phyloP scores from a whole-genome alignment of 2,888 invertebrate species.

The Meiosimyza decipiens region DNA sequence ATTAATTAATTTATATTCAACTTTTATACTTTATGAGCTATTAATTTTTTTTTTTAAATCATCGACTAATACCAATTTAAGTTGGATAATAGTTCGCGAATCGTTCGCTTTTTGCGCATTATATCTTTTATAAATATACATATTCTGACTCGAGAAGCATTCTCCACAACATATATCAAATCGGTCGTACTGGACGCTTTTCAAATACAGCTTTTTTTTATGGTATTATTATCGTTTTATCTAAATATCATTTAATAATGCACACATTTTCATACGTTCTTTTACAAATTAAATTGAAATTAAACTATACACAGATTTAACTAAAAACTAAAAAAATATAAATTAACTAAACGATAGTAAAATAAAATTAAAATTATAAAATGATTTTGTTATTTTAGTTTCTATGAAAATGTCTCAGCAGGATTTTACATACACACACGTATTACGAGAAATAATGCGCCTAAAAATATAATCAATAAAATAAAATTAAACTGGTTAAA shows the following conservation, averaged over 20 bases:
- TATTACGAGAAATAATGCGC: no score
- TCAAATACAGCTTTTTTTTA: constrained; percentile 42
- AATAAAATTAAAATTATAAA: constrained; percentile 31
- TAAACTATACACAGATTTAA: constrained; percentile 47
- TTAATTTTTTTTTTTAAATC: no score
- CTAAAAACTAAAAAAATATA: constrained; percentile 43
- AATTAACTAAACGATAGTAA: constrained; percentile 38
- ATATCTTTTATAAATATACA: no score
- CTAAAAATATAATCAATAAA: constrained; percentile 19
- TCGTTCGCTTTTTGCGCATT: no score
- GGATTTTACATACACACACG: no score
- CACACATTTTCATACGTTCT: constrained; percentile 46
- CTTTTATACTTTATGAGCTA: no score
- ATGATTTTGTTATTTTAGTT: neutral
- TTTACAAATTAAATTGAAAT: constrained; percentile 40
- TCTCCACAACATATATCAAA: no score
- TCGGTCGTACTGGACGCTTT: neutral
- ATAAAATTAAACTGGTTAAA: constrained; percentile 22
- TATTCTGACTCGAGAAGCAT: no score
- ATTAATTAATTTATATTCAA: no score
- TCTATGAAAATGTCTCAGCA: no score
- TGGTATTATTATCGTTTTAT: constrained; percentile 19
- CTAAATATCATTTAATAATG: constrained; percentile 46
- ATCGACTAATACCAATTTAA: no score
- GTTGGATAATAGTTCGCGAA: no score